Evolutionary conservation across 2,888 invertebrate species (phyloP).

Genomic region (Petrolisthes cinctipes): DNA sequence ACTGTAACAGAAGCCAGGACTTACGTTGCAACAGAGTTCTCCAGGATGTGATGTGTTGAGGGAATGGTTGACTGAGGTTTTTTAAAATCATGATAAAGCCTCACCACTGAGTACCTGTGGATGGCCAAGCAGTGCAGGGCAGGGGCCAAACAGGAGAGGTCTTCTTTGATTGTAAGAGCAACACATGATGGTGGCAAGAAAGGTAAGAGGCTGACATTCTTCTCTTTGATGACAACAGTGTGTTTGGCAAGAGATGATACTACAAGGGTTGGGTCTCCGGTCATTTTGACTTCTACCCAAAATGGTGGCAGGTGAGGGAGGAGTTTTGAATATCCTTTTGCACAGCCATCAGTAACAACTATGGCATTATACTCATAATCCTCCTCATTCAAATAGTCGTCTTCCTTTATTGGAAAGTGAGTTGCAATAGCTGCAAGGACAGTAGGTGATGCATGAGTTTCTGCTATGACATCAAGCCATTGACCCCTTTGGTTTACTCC

Average conservation of each 20-base stretch:
- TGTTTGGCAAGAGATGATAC: too few relatives aligned
- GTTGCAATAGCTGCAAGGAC: neutral
- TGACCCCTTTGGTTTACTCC: neutral
- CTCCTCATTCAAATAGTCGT: too few relatives aligned
- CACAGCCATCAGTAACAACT: neutral
- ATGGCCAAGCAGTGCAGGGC: neutral
- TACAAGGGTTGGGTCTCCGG: neutral
- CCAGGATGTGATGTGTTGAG: neutral
- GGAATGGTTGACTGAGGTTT: neutral
- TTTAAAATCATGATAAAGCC: neutral
- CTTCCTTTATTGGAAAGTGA: neutral
- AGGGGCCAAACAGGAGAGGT: neutral
- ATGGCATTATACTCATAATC: too few relatives aligned
- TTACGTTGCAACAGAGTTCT: neutral
- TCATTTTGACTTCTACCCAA: neutral
- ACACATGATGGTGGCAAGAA: neutral
- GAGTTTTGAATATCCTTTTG: neutral
- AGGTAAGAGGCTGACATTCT: neutral
- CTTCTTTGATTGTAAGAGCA: neutral
- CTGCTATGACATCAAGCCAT: neutral
- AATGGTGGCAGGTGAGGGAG: neutral
- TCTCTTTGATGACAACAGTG: neutral
- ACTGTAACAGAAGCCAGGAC: too few relatives aligned
- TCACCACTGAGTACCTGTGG: neutral
- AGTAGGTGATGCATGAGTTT: neutral